Evolutionary conservation across 2,113 vertebrate species (phyloP).

Genomic region (Hippocampus zosterae): DNA sequence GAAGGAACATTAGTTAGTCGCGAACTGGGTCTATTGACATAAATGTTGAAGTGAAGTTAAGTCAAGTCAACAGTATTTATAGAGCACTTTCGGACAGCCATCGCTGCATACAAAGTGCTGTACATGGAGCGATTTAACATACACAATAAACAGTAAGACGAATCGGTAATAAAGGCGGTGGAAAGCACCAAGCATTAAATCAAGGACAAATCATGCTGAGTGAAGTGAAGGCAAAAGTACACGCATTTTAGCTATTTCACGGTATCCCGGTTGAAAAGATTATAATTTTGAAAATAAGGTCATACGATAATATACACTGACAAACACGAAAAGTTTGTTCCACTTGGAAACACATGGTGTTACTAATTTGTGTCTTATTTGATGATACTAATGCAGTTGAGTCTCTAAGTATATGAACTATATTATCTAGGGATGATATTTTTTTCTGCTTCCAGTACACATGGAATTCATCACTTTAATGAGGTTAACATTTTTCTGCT

Average conservation of each 20-base stretch:
- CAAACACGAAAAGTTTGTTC: constrained; percentile 22
- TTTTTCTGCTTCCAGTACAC: constrained; percentile 18
- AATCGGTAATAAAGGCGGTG: too few species aligned
- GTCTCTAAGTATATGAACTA: constrained; percentile 42
- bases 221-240: neutral
- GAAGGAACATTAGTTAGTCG: neutral
- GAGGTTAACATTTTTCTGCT: constrained; percentile 31
- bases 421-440: constrained; percentile 25
- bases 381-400: constrained; percentile 43
- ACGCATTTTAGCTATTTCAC: neutral
- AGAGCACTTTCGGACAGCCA: too few species aligned
- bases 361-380: constrained; percentile 45
- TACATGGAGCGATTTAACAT: too few species aligned
- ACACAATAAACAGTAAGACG: too few species aligned
- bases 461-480: constrained; percentile 27
- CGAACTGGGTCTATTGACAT: neutral
- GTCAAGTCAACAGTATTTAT: too few species aligned
- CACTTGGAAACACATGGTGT: constrained; percentile 25
- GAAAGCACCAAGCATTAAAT: too few species aligned
- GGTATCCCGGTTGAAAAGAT: neutral
- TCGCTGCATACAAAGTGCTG: too few species aligned
- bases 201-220: too few species aligned
- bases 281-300: constrained; percentile 6
- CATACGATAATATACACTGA: constrained; percentile 22
- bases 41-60: neutral